Evolutionary conservation across 2,797 vertebrate genomes (phyloP).

Genomic region (Eurystomus glaucurus): DNA sequence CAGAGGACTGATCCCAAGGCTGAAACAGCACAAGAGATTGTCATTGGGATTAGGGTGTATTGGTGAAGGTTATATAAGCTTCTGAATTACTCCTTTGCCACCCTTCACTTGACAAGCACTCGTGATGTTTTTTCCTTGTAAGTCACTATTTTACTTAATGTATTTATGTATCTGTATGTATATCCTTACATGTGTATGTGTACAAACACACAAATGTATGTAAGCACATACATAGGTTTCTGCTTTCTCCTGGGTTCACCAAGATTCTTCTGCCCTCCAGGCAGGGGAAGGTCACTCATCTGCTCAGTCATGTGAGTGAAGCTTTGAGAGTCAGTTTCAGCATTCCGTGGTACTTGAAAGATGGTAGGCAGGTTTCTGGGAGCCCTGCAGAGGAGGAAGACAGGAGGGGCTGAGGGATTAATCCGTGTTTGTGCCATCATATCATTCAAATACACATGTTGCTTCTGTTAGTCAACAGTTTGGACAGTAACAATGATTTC

Average conservation of each 20-base stretch:
- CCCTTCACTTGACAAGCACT: background rate
- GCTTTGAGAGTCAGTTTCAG: background rate
- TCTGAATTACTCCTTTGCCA: background rate
- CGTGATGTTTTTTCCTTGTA: background rate
- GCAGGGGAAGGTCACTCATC: background rate
- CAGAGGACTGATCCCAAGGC: background rate
- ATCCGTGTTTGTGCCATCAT: background rate
- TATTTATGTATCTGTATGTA: background rate
- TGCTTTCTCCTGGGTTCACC: background rate
- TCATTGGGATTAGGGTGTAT: background rate
- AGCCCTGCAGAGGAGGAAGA: background rate
- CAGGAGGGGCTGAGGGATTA: background rate
- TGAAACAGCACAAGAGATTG: background rate
- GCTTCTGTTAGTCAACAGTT: background rate
- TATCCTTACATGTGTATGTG: background rate
- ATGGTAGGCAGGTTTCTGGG: background rate
- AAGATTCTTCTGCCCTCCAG: background rate
- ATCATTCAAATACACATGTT: background rate
- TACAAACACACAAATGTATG: background rate
- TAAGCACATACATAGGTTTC: background rate
- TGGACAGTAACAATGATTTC: background rate
- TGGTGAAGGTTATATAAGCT: background rate
- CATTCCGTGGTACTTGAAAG: accelerated
- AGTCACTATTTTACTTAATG: background rate
- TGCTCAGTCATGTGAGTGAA: background rate